Evolutionary conservation across 2,888 invertebrate species (phyloP), one percentile per base, ranked within the genome.

Genomic region (Iselma pallidipennis): DNA sequence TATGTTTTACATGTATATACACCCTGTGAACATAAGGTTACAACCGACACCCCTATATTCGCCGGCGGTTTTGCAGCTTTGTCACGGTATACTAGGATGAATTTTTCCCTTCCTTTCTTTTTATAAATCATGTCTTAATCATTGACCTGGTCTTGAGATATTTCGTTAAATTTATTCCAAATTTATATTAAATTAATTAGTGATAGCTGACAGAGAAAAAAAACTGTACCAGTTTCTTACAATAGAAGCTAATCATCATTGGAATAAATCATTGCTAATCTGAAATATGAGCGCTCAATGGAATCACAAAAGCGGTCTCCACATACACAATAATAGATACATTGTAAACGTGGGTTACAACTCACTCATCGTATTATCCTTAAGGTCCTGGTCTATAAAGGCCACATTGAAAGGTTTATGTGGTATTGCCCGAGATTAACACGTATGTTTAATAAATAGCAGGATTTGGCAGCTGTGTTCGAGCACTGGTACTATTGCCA

Each of bases 391-490:
- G 28, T 56, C 53, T 57, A 53, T 59, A 63, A 54, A 57, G 63
- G 49, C 63, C 45, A 63, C 50, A 57, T 59, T 59, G 63, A 57
- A 59, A 57, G 57, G 63, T 63, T 59, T 63, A 63, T 63, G 63
- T 59, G 59, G 59, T 59, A 63, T 63, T 63, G 64, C 64, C 73
- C 72, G 72, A 79, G 82, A 82, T 82, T 82, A 81, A 81, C 82
- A 81, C 82, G 81, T 81, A 82, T 82, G 82, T 82, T 81, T 82
- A 82, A 82, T 81, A 82, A 82, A 82, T 82, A 82, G 81, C 80
- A 70, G 78, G 79, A 79, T 79, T 79, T 80, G 80, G 78, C 81
- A 81, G 81, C 81, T 81, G 81, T 75, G 73, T 72, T 77, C 74
- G 72, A 76, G 78, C 74, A 70, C 74, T 77, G 71, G 71, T 73